Evolutionary conservation across 2,888 invertebrate species (phyloP).

Genomic region (Chymomyza amoena): DNA sequence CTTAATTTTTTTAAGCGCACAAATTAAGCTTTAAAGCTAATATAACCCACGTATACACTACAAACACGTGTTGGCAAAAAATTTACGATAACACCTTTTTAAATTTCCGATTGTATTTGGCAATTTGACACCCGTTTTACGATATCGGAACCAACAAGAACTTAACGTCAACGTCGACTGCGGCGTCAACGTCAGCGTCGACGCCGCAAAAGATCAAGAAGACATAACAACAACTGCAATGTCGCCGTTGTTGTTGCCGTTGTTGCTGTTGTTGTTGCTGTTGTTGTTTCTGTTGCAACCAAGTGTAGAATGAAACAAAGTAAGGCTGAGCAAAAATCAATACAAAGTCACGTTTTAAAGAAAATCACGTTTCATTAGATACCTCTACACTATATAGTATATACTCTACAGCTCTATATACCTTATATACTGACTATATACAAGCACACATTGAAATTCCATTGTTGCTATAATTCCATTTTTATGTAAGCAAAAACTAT

Average conservation of each 20-base stretch:
- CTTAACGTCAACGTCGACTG: neutral
- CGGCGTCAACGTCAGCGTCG: neutral
- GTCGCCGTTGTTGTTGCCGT: constrained; percentile 26
- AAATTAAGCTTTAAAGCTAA: neutral
- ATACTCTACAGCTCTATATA: constrained; percentile 23
- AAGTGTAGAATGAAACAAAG: constrained; percentile 59
- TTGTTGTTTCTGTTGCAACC: constrained; percentile 20
- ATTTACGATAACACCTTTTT: neutral
- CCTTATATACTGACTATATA: constrained; percentile 19
- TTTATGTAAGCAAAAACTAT: constrained; percentile 54
- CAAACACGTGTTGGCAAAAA: neutral
- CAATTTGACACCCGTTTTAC: neutral
- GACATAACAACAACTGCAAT: constrained; percentile 29
- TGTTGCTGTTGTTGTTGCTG: constrained; percentile 13
- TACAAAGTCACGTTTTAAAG: constrained; percentile 78
- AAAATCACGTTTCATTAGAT: constrained; percentile 77
- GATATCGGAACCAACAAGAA: neutral
- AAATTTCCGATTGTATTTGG: neutral
- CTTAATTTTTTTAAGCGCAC: no score
- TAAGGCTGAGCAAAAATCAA: constrained; percentile 75
- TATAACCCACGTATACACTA: neutral
- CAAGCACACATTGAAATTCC: constrained; percentile 50
- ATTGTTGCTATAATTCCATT: constrained; percentile 52
- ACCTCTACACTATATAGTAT: constrained; percentile 51
- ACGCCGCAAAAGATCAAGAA: neutral